Evolutionary conservation across 2,888 invertebrate species (phyloP).

Genomic region (Loripinus fragilis): DNA sequence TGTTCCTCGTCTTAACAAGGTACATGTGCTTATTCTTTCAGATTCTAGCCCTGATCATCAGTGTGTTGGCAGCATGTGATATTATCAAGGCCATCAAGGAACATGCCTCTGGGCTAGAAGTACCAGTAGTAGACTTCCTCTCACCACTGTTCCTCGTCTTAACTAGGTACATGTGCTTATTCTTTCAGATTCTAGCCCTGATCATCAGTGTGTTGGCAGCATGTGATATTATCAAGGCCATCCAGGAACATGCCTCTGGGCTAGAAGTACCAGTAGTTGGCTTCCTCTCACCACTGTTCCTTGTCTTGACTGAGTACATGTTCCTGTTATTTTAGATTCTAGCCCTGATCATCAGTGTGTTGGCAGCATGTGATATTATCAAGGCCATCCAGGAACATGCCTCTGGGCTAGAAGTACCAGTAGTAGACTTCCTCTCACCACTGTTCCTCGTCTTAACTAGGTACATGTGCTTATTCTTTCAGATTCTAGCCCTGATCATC

Average conservation of each 20-base stretch:
- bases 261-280: constrained; percentile 68
- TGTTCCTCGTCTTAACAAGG: too few relatives aligned
- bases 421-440: constrained; percentile 77
- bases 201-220: constrained; percentile 59
- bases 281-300: constrained; percentile 75
- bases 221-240: constrained; percentile 64
- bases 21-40: constrained; percentile 40
- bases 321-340: constrained; percentile 53
- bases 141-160: too few relatives aligned
- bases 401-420: constrained; percentile 58
- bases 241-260: constrained; percentile 60
- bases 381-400: constrained; percentile 61
- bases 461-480: constrained; percentile 27
- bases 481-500: constrained; percentile 62
- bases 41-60: constrained; percentile 61
- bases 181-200: constrained; percentile 60
- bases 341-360: constrained; percentile 55
- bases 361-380: constrained; percentile 65
- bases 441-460: too few relatives aligned
- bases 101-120: constrained; percentile 46
- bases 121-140: constrained; percentile 75
- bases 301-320: too few relatives aligned
- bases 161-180: too few relatives aligned
- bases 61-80: constrained; percentile 62
- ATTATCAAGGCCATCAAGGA: constrained; percentile 64